Evolutionary conservation across 2,113 vertebrate species (phyloP).

Genomic region (Redunca redunca): DNA sequence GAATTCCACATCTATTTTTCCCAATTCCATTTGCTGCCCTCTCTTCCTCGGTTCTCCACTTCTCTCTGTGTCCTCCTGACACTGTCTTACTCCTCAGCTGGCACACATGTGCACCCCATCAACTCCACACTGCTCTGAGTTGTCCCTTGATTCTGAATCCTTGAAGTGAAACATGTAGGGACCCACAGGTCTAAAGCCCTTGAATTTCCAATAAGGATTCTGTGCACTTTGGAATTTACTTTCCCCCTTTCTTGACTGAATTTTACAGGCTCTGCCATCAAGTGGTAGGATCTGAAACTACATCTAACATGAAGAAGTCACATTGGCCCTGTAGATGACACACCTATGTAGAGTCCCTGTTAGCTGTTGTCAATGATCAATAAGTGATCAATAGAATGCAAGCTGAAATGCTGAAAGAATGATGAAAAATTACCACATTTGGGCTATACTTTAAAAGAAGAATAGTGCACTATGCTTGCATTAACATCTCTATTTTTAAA

Average conservation of each 20-base stretch:
- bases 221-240: neutral
- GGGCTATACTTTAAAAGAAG: neutral
- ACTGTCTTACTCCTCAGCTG: neutral
- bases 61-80: neutral
- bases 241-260: neutral
- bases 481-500: neutral
- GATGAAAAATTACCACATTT: neutral
- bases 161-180: neutral
- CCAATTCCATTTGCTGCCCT: neutral
- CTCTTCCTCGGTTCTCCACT: neutral
- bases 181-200: neutral
- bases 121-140: neutral
- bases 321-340: neutral
- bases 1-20: neutral
- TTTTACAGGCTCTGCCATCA: constrained; percentile 55
- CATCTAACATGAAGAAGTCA: neutral
- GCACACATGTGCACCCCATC: neutral
- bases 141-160: neutral
- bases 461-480: neutral
- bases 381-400: neutral
- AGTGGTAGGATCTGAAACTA: constrained; percentile 61
- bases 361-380: neutral
- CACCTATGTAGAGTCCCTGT: neutral
- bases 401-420: neutral
- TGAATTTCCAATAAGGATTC: neutral